A percentile compares a stretch with the other conserved stretches of the same genome.
Conservation (phyloP, 2,888 invertebrate species). For the Synanthedon formicaeformis region DNA sequence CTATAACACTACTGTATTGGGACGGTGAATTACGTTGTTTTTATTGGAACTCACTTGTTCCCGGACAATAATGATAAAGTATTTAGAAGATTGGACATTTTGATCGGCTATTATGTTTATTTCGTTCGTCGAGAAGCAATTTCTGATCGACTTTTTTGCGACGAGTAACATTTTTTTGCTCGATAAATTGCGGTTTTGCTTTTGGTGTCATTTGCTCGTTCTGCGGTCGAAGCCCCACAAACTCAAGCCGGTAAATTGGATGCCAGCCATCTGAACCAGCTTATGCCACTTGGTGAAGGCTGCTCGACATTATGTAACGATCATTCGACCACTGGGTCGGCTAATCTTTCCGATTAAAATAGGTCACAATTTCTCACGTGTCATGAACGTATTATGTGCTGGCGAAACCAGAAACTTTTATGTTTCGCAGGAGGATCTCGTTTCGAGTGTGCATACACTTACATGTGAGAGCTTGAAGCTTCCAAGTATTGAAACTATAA, state of each 20-base stretch:
- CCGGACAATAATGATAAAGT: conserved; percentile 47
- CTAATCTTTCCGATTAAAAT: not conserved
- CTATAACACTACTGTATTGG: conserved; percentile 50
- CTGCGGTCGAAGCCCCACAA: conserved; percentile 60
- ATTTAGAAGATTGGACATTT: conserved; percentile 48
- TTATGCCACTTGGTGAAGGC: conserved; percentile 53
- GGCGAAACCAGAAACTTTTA: too few species aligned
- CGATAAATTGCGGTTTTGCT: conserved; percentile 49
- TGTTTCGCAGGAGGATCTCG: too few species aligned
- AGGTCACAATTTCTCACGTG: not conserved
- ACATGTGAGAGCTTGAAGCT: conserved; percentile 26
- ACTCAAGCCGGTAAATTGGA: conserved; percentile 55
- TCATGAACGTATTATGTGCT: not conserved
- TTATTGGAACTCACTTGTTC: conserved; percentile 44
- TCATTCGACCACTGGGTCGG: not conserved
- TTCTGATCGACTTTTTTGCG: conserved; percentile 8
- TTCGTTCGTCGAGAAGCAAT: conserved; percentile 31
- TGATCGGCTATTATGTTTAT: conserved; percentile 9
- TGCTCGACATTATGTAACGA: conserved; percentile 35
- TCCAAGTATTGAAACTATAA: conserved; percentile 61
- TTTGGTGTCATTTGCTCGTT: conserved; percentile 56
- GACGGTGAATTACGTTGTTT: conserved; percentile 57
- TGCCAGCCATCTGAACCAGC: conserved; percentile 51
- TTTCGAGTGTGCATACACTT: conserved; percentile 8
- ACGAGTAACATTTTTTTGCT: conserved; percentile 33